phyloP scores from a whole-genome alignment of 2,797 vertebrate genomes.

The Microctenopoma stevenorrisi region DNA sequence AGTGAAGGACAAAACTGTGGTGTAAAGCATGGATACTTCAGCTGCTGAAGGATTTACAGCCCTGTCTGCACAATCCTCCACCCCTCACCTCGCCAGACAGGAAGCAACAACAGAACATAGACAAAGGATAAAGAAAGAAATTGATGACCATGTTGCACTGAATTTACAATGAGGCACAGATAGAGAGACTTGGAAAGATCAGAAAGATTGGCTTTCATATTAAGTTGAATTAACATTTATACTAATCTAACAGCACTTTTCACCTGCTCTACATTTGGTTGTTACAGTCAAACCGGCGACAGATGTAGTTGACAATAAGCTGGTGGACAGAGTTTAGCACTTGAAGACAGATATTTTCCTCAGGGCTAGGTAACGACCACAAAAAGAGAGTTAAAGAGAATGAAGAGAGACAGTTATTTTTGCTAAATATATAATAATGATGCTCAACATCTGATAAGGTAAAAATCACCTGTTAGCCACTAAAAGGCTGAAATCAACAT shows the following conservation, averaged over 20 bases:
- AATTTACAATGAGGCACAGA: conserved; percentile 51
- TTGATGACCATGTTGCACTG: conserved; percentile 36
- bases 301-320: background rate
- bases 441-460: too few species aligned
- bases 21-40: conserved; percentile 41
- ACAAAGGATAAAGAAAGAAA: conserved; percentile 30
- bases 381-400: background rate
- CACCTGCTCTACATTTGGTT: background rate
- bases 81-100: conserved; percentile 28
- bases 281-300: background rate
- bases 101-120: conserved; percentile 33
- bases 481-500: too few species aligned
- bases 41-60: conserved; percentile 55
- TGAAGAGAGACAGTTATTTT: background rate
- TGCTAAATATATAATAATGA: background rate
- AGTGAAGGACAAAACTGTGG: conserved; percentile 31
- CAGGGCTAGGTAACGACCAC: background rate
- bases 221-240: background rate
- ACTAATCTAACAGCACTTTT: background rate
- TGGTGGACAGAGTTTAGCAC: too few species aligned
- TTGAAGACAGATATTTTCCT: background rate
- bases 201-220: background rate
- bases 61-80: conserved; percentile 46
- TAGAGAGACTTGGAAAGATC: background rate
- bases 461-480: background rate